Evolutionary conservation across 2,797 vertebrate genomes (phyloP).

Genomic region (Hoplostethus mediterraneus): DNA sequence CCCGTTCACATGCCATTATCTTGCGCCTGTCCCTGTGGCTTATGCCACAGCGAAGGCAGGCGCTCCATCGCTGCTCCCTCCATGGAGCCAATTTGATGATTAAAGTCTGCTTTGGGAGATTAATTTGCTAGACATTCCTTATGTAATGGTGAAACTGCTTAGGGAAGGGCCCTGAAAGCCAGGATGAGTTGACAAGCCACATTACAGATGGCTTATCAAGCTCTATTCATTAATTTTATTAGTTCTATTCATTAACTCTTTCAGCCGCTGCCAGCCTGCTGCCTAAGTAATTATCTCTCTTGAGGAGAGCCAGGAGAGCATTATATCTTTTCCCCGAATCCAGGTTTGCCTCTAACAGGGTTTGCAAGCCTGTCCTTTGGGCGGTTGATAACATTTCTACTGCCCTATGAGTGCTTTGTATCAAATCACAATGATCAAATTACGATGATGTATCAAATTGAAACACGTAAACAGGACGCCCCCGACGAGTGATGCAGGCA

Average conservation of each 20-base stretch:
- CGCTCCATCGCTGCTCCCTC: slow-evolving; percentile 38
- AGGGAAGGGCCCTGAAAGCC: slow-evolving; percentile 61
- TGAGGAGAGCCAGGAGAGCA: slow-evolving; percentile 29
- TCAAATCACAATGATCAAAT: not conserved
- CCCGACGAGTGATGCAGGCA: too few relatives aligned
- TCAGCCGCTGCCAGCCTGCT: slow-evolving; percentile 49
- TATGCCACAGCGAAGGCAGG: slow-evolving; percentile 43
- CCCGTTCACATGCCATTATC: slow-evolving; percentile 16
- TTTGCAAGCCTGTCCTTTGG: not conserved
- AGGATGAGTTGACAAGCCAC: slow-evolving; percentile 52
- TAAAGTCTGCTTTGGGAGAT: slow-evolving; percentile 69
- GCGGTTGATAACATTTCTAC: not conserved
- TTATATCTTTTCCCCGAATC: slow-evolving; percentile 15
- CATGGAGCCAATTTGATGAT: slow-evolving; percentile 71
- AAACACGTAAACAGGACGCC: too few relatives aligned
- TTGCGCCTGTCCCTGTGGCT: slow-evolving; percentile 17
- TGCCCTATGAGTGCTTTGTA: not conserved
- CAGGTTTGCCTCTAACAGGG: not conserved
- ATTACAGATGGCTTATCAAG: slow-evolving; percentile 73
- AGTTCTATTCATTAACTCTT: slow-evolving; percentile 76
- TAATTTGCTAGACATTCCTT: slow-evolving; percentile 64
- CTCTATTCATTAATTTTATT: slow-evolving; percentile 80
- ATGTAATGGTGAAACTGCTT: slow-evolving; percentile 74
- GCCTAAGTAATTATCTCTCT: slow-evolving; percentile 64
- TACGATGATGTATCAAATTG: too few relatives aligned